Percentiles rank a stretch among this genome's conserved stretches.
These are phyloP conservation scores for Notarius quadriscutis DNA, from an alignment of 2,113 vertebrate genomes.

Conservation along the genomic window DNA sequence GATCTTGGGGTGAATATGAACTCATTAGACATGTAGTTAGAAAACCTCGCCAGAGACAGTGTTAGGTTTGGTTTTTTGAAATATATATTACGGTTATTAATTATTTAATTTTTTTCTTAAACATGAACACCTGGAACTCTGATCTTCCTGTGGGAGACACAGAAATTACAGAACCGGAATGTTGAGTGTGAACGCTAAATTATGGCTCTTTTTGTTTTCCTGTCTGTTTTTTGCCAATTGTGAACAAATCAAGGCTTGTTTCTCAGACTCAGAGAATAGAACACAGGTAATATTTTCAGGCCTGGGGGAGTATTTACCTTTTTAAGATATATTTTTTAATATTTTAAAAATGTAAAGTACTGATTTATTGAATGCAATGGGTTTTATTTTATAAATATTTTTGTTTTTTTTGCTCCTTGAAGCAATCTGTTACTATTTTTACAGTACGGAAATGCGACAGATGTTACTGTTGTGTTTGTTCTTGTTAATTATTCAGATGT, in stretches of 20 bases:
- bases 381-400: conserved; percentile 58
- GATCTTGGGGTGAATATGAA: conserved; percentile 91
- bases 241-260: conserved; percentile 69
- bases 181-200: conserved; percentile 88
- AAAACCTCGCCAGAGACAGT: conserved; percentile 68
- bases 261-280: conserved; percentile 64
- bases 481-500: conserved; percentile 60
- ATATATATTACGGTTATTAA: conserved; percentile 56
- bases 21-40: conserved; percentile 63
- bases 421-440: conserved; percentile 65
- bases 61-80: conserved; percentile 64
- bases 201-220: conserved; percentile 65
- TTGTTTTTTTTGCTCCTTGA: conserved; percentile 56
- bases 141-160: conserved; percentile 83
- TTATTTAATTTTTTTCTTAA: conserved; percentile 76
- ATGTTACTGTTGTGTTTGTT: conserved; percentile 59
- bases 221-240: conserved; percentile 72
- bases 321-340: conserved; percentile 73
- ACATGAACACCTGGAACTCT: conserved; percentile 73
- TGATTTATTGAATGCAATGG: conserved; percentile 68
- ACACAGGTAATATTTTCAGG: conserved; percentile 71
- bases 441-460: conserved; percentile 64
- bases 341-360: conserved; percentile 69
- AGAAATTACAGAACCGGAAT: conserved; percentile 70
- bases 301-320: conserved; percentile 67